Percentiles rank a stretch among this genome's conserved stretches.
Evolutionary conservation across 1,140 invertebrate genomes (phyloP).

Genomic region (Acromyrmex heyeri): DNA sequence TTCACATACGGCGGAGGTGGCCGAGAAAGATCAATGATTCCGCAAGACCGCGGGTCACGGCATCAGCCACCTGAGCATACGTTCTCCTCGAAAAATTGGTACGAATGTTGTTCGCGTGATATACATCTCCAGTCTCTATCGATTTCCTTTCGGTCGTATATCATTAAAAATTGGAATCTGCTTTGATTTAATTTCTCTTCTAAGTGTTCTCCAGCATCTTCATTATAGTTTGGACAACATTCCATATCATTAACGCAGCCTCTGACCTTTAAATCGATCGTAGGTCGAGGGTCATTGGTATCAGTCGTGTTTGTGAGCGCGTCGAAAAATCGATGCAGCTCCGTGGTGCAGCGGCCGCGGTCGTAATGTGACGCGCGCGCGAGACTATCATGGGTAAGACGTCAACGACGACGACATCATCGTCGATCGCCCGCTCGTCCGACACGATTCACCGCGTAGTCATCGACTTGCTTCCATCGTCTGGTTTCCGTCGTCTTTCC

Average conservation of each 20-base stretch:
- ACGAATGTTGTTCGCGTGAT: not conserved
- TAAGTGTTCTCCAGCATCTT: not conserved
- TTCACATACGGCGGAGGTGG: conserved; percentile 54
- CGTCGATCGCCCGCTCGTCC: not conserved
- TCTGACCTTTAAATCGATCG: conserved; percentile 71
- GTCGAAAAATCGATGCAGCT: conserved; percentile 73
- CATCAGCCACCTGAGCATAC: not conserved
- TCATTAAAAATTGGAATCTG: not conserved
- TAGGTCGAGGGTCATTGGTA: conserved; percentile 76
- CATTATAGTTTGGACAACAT: not conserved
- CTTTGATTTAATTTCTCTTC: not conserved
- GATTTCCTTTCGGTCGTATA: not conserved
- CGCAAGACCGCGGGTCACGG: conserved; percentile 15
- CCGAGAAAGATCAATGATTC: conserved; percentile 77
- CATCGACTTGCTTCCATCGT: not conserved
- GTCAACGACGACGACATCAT: not conserved
- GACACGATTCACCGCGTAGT: not conserved
- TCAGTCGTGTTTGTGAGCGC: conserved; percentile 39
- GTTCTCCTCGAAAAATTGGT: not conserved
- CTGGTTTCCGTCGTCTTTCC: not conserved
- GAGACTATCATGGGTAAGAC: conserved; percentile 5
- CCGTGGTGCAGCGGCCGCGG: conserved; percentile 45
- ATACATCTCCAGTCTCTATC: not conserved
- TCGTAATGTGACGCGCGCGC: conserved; percentile 19
- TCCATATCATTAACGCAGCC: conserved; percentile 24